Base-by-base conservation (phyloP, 2,797 vertebrate species). In the Enteromius thamalakanensis region DNA sequence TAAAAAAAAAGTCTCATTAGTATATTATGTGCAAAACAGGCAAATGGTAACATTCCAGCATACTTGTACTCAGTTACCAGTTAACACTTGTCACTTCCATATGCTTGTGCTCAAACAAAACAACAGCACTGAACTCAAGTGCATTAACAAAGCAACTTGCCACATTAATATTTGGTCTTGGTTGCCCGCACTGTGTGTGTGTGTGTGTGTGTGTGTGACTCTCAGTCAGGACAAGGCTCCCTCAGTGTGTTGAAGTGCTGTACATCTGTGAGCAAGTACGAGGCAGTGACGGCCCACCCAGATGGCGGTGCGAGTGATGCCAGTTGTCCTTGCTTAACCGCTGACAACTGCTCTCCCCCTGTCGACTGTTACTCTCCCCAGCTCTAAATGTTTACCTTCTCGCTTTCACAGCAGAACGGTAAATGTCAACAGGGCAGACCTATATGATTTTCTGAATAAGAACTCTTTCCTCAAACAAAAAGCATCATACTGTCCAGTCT, bases 171-270 rank as follows among this genome's bases (percentile, higher is more conserved):
- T 7, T 62, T 64, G 53, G 32, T 47, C 62, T 68, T 21, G 80
- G 60, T 60, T 51, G 23, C 29, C 45, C n/a, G 15, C 29, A 42
- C 58, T 80, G 58, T 79, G 40, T 53, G 23, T 34, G 29, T 74
- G 34, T 80, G 58, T 79, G 40, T 53, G 23, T 34, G 29, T 74
- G 34, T 80, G 58, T 79, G 42, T 53, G 23, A 78, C 86, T 82
- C 84, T 87, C 51, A 78, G 60, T 37, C 37, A 72, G 82, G 19
- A 88, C 87, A 88, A 88, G 82, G 84, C 79, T 64, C 14, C 60
- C 84, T 87, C 67, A 84, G 87, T 88, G 67, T 71, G 26, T 79
- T 86, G 76, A 88, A 87, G 87, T 82, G 79, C 45, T 85, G 37
- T 53, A 60, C 79, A 81, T 83, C 82, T 90, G 85, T 86, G 58